Conservation (phyloP, 2,113 vertebrate genomes). For the Platycercus adscitus region DNA sequence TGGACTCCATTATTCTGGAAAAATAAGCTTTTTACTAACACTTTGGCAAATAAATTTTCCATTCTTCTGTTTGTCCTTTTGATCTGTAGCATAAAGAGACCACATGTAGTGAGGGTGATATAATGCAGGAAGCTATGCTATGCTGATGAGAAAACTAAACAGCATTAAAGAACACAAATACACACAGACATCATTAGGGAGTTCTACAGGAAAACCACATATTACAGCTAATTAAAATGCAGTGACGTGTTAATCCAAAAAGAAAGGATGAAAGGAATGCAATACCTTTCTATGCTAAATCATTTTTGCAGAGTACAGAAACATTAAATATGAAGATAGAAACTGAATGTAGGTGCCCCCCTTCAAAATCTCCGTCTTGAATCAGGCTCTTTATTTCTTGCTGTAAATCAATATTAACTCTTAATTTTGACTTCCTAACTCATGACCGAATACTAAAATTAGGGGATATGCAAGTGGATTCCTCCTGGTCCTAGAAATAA, state of each 20-base stretch:
- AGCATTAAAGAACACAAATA: neutral
- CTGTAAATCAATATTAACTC: neutral
- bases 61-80: conserved; percentile 57
- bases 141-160: neutral
- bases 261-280: conserved; percentile 6
- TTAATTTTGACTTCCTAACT: neutral
- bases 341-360: neutral
- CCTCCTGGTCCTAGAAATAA: neutral
- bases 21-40: conserved; percentile 56
- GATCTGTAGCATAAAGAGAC: conserved; percentile 12
- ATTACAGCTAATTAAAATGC: neutral
- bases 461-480: neutral
- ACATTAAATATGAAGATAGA: neutral
- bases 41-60: conserved; percentile 42
- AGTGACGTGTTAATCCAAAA: neutral
- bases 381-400: neutral
- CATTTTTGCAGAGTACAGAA: neutral
- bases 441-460: neutral
- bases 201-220: neutral
- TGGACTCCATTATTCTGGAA: conserved; percentile 33
- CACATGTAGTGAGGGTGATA: neutral
- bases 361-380: neutral
- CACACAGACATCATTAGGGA: neutral
- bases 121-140: neutral
- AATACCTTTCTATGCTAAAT: neutral